Conservation (phyloP, 1,140 invertebrate species). For the Phocides pigmalion region DNA sequence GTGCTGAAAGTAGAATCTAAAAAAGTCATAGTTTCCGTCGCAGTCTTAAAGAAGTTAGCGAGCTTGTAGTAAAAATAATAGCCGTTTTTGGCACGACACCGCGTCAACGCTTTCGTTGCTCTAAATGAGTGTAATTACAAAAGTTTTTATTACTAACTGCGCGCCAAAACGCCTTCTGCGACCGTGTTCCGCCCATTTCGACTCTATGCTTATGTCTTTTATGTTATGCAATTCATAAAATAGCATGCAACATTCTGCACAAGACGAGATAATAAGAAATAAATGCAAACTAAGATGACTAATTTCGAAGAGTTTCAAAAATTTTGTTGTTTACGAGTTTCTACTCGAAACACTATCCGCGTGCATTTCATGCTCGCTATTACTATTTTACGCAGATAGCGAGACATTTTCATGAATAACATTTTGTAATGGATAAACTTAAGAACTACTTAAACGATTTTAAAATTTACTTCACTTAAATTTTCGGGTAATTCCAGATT, state of each 20-base stretch:
- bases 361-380: too few relatives aligned
- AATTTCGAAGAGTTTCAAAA: background rate
- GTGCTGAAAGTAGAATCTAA: slow-evolving; percentile 8
- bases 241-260: slow-evolving; percentile 34
- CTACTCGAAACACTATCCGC: too few relatives aligned
- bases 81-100: slow-evolving; percentile 77
- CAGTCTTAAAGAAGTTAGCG: slow-evolving; percentile 53
- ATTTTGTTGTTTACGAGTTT: too few relatives aligned
- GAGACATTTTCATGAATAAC: too few relatives aligned
- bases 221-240: slow-evolving; percentile 51
- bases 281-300: background rate
- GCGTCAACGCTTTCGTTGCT: slow-evolving; percentile 73
- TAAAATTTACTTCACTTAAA: too few relatives aligned
- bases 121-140: slow-evolving; percentile 81
- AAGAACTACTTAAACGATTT: too few relatives aligned
- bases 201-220: slow-evolving; percentile 46
- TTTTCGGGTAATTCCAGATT: too few relatives aligned
- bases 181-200: slow-evolving; percentile 55
- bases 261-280: slow-evolving; percentile 7
- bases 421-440: too few relatives aligned
- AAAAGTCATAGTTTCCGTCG: slow-evolving; percentile 19
- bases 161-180: slow-evolving; percentile 72
- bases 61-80: slow-evolving; percentile 73
- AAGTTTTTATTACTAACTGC: slow-evolving; percentile 81
- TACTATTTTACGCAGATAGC: too few relatives aligned